A percentile compares a stretch with the other conserved stretches of the same genome.
phyloP scores from a whole-genome alignment of 2,113 vertebrate species.

The Clarias macrocephalus region DNA sequence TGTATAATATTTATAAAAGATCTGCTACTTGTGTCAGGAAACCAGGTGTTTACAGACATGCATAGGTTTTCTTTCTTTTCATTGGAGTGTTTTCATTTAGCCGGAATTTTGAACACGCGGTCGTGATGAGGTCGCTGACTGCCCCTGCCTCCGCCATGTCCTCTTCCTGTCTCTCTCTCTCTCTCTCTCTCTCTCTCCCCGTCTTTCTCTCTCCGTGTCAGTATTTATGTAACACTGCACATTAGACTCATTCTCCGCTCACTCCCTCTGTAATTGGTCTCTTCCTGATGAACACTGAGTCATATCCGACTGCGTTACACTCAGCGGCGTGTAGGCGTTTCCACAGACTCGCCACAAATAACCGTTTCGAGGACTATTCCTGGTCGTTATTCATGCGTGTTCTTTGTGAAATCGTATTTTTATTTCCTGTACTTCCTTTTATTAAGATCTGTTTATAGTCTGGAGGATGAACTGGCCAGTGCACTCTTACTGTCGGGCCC shows the following conservation, averaged over 20 bases:
- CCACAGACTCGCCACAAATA: constrained; percentile 30
- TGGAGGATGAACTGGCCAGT: neutral
- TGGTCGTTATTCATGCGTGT: neutral
- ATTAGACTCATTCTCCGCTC: constrained; percentile 23
- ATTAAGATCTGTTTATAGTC: neutral
- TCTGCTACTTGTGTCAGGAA: neutral
- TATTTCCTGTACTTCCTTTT: neutral
- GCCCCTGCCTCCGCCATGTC: neutral
- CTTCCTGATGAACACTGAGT: constrained; percentile 29
- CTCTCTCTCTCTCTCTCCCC: neutral
- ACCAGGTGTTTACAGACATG: neutral
- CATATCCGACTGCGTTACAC: constrained; percentile 38
- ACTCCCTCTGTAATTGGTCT: constrained; percentile 27
- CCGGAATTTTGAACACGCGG: neutral
- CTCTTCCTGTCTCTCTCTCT: neutral
- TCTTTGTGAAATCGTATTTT: constrained; percentile 3
- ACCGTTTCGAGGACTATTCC: constrained; percentile 6
- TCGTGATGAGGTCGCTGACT: neutral
- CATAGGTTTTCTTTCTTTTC: neutral
- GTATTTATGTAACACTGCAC: constrained; percentile 26
- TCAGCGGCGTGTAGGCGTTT: constrained; percentile 23
- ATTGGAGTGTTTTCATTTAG: neutral
- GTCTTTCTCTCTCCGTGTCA: neutral
- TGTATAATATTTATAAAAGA: neutral
- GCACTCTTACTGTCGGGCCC: too few species aligned